Percentiles rank a stretch among this genome's conserved stretches.
phyloP scores from a whole-genome alignment of 2,113 vertebrate genomes.

The Festucalex cinctus region DNA sequence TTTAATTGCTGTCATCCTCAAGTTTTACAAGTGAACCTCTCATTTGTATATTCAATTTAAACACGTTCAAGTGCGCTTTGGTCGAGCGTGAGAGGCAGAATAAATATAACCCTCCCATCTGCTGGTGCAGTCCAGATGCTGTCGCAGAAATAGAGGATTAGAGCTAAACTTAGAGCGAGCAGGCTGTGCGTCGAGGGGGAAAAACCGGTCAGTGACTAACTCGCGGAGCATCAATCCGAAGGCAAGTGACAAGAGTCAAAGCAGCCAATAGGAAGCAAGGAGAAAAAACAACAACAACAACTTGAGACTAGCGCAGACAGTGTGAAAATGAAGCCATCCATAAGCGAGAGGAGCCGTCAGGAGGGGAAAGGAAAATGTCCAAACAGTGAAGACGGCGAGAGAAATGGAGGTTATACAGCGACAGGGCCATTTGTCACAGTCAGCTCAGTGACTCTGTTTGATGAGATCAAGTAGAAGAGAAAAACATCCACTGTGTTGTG shows the following conservation, averaged over 20 bases:
- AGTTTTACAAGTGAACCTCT: constrained; percentile 19
- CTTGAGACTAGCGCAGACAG: background rate
- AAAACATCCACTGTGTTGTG: constrained; percentile 1
- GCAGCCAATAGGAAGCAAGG: constrained; percentile 40
- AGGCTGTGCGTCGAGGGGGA: constrained; percentile 29
- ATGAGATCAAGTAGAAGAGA: constrained; percentile 13
- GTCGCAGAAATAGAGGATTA: constrained; percentile 58
- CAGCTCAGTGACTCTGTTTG: background rate
- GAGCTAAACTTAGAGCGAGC: constrained; percentile 50
- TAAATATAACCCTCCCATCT: constrained; percentile 53
- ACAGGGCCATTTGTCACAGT: constrained; percentile 10
- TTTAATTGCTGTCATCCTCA: background rate
- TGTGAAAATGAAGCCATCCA: constrained; percentile 16
- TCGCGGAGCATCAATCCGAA: constrained; percentile 36
- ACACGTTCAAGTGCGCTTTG: constrained; percentile 3
- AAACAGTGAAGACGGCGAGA: constrained; percentile 11
- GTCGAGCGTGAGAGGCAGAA: constrained; percentile 22
- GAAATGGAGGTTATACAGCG: constrained; percentile 2
- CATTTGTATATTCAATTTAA: constrained; percentile 7
- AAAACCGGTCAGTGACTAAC: constrained; percentile 39
- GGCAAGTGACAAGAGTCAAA: constrained; percentile 36
- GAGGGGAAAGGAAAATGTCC: constrained; percentile 14
- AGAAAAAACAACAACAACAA: constrained; percentile 4
- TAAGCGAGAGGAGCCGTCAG: constrained; percentile 8
- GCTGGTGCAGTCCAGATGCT: constrained; percentile 46